A percentile compares a stretch with the other conserved stretches of the same genome.
Evolutionary conservation across 1,140 invertebrate species (phyloP).

Genomic region (Oscheius sp.): DNA sequence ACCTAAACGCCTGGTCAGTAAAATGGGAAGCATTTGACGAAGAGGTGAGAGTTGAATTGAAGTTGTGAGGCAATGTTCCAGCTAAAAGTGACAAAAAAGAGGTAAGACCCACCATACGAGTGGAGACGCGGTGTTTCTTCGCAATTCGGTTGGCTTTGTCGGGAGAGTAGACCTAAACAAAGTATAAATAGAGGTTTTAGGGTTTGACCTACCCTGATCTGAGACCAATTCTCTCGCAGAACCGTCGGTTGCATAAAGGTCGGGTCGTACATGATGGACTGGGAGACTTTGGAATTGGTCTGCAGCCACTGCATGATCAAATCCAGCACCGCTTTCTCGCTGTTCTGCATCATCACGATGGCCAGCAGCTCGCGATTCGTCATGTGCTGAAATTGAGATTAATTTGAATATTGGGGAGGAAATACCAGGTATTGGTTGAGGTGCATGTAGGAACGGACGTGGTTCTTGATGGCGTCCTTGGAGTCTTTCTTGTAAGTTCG

Average conservation of each 20-base stretch:
- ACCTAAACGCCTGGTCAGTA: too few relatives aligned
- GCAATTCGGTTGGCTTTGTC: not conserved
- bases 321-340: not conserved
- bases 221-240: not conserved
- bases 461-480: slow-evolving; percentile 2
- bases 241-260: not conserved
- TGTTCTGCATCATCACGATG: not conserved
- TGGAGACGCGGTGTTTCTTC: not conserved
- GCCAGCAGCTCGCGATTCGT: not conserved
- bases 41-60: not conserved
- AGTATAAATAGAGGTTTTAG: too few relatives aligned
- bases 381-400: not conserved
- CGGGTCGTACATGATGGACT: not conserved
- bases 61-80: too few relatives aligned
- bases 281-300: not conserved
- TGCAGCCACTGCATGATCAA: not conserved
- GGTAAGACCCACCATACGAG: not conserved
- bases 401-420: not conserved
- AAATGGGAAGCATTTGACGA: not conserved
- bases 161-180: not conserved
- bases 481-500: slow-evolving; percentile 17
- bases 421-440: slow-evolving; percentile 19
- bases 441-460: slow-evolving; percentile 18
- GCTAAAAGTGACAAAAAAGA: not conserved
- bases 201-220: too few relatives aligned